These are phyloP conservation scores for Perccottus glenii DNA, from an alignment of 2,113 vertebrate species.

Conservation along the genomic window DNA sequence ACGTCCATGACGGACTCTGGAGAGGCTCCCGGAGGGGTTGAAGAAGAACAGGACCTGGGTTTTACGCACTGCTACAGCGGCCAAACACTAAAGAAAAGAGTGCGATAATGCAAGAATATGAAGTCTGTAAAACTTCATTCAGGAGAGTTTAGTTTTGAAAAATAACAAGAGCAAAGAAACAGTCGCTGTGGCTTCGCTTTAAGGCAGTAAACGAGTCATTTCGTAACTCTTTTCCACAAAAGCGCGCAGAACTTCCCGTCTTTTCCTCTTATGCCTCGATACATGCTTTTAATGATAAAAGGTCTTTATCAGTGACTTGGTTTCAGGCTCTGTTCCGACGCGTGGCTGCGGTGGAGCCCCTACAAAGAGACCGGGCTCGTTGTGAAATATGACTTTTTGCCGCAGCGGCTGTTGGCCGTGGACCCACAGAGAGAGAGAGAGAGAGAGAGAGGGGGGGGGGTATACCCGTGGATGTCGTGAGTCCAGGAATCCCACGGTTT, in stretches of 20 bases:
- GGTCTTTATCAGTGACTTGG: not conserved
- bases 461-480: not conserved
- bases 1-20: conserved; percentile 69
- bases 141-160: not conserved
- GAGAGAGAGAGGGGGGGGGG: not conserved
- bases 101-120: not conserved
- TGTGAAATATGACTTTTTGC: conserved; percentile 55
- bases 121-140: not conserved
- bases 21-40: not conserved
- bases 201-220: not conserved
- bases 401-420: conserved; percentile 53
- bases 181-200: not conserved
- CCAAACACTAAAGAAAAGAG: conserved; percentile 15
- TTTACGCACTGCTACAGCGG: conserved; percentile 3
- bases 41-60: not conserved
- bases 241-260: not conserved
- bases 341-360: not conserved
- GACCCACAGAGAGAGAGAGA: not conserved
- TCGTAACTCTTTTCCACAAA: not conserved
- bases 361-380: not conserved
- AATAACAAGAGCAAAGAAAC: not conserved
- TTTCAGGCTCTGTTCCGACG: not conserved
- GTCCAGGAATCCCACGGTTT: not conserved
- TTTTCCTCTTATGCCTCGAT: not conserved
- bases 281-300: not conserved